Evolutionary conservation across 2,113 vertebrate species (phyloP).

Genomic region (Oncorhynchus mykiss): DNA sequence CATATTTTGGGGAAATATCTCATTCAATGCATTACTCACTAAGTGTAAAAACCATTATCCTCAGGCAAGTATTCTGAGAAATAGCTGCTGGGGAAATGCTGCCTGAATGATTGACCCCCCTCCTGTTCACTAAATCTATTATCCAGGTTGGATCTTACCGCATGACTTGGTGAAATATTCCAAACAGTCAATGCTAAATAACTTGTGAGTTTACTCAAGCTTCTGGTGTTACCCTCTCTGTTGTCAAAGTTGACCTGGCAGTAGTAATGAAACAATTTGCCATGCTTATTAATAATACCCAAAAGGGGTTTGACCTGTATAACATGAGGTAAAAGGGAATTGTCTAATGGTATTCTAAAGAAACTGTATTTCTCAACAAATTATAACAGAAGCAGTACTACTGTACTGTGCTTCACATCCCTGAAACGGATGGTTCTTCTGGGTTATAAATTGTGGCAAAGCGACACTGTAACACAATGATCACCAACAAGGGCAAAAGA

Average conservation of each 20-base stretch:
- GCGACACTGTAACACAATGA: no score
- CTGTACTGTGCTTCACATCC: no score
- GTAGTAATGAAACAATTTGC: neutral
- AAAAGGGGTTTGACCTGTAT: neutral
- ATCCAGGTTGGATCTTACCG: neutral
- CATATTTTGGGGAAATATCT: neutral
- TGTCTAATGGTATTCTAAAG: neutral
- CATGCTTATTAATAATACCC: neutral
- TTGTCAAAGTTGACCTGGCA: neutral
- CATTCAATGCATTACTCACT: no score
- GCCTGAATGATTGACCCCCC: neutral
- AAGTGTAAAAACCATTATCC: neutral
- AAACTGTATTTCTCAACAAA: neutral
- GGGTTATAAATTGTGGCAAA: no score
- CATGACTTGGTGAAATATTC: conserved; percentile 3
- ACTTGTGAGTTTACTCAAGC: conserved; percentile 12
- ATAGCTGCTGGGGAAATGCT: neutral
- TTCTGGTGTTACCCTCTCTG: conserved; percentile 2
- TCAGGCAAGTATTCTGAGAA: neutral
- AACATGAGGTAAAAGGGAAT: neutral
- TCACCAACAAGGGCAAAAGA: no score
- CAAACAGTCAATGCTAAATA: conserved; percentile 22
- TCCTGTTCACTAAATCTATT: conserved; percentile 4
- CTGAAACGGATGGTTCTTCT: no score
- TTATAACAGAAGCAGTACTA: neutral